phyloP scores from a whole-genome alignment of 2,797 vertebrate genomes.

The Microhierax caerulescens region DNA sequence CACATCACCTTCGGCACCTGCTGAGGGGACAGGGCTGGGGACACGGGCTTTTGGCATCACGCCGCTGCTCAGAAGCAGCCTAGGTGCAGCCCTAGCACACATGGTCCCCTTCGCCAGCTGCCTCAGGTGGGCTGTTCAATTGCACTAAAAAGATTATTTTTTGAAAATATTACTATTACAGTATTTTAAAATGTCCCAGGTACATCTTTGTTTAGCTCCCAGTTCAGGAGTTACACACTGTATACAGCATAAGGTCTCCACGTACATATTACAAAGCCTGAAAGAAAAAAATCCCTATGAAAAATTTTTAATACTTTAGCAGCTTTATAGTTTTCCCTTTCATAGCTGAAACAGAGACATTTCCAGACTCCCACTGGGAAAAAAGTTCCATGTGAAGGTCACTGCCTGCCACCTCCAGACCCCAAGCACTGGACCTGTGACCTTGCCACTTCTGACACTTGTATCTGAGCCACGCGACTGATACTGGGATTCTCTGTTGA shows the following conservation, averaged over 20 bases:
- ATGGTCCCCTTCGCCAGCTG: rapidly evolving
- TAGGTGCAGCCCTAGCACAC: rapidly evolving
- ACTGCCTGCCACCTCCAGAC: neutral
- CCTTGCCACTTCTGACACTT: neutral
- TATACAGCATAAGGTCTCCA: neutral
- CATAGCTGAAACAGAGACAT: neutral
- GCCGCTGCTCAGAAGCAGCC: neutral
- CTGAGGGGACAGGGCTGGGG: neutral
- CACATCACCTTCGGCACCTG: neutral
- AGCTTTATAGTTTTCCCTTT: neutral
- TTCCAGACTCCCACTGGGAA: neutral
- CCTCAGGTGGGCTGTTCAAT: neutral
- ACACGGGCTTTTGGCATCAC: neutral
- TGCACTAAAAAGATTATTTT: neutral
- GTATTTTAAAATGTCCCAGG: neutral
- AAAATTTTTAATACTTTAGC: neutral
- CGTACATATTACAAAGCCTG: neutral
- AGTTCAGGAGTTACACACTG: neutral
- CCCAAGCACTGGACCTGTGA: neutral
- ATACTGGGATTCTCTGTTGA: neutral
- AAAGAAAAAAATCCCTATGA: neutral
- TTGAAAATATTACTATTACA: neutral
- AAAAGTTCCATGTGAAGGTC: neutral
- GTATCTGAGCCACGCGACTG: neutral
- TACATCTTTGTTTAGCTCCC: neutral